Evolutionary conservation across 2,797 vertebrate species (phyloP), one percentile per base, ranked within the genome.

Genomic region (Artibeus lituratus): DNA sequence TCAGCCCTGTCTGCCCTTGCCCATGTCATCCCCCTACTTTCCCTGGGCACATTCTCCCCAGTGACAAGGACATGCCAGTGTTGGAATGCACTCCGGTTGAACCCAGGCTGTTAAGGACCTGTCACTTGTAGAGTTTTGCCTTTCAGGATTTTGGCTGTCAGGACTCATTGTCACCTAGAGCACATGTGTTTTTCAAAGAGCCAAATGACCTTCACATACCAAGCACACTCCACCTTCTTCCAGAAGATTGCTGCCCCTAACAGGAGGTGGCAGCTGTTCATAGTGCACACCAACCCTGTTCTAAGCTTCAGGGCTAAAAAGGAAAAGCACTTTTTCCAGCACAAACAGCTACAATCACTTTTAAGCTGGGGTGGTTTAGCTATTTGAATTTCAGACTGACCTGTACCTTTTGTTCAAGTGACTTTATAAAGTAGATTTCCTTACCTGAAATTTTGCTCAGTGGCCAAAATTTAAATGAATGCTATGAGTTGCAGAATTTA

Each of bases 11-110:
- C 57, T 29, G 35, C 37, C 35, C 80, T 51, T 8, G 91, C 7
- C 53, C 39, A 26, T 32, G 21, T 57, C 2, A 1, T 32, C 80
- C 59, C 32, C 42, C 18, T 0, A 0, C 2, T 47, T 15, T 24
- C 37, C 29, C 22, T 11, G 44, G 9, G 53, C 21, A 42, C 65
- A 4, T 53, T 51, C 32, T 62, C 74, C 62, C 39, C 19, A 1
- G 49, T 18, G 73, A 92, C 91, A 86, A 94, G 94, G 94, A 65
- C 47, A 10, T 1, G 44, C 73, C 53, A 11, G 69, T 57, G 76
- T 49, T 59, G 92, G 87, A 95, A 53, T 90, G 90, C 85, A 90
- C 94, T 97, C 87, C 26, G 24, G 85, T 6, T 94, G 93, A 97
- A 94, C 90, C 73, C 73, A 19, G 29, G 81, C 73, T 80, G n/a